Evolutionary conservation across 2,113 vertebrate genomes (phyloP).

Genomic region (Hippocampus guttulatus): DNA sequence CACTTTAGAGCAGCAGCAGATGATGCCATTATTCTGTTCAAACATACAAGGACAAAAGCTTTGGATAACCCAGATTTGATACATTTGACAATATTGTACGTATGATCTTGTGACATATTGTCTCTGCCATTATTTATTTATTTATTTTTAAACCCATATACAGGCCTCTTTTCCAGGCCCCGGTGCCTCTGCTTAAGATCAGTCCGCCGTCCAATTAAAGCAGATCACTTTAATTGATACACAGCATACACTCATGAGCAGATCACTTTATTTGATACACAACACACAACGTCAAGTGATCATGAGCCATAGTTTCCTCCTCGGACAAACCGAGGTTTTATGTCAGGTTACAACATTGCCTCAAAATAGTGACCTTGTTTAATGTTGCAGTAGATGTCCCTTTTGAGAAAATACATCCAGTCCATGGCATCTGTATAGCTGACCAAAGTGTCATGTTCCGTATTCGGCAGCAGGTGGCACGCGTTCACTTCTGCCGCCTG

Average conservation of each 20-base stretch:
- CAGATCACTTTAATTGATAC: constrained; percentile 24
- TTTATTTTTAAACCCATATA: too few species aligned
- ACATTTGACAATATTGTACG: constrained; percentile 31
- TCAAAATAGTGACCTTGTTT: too few species aligned
- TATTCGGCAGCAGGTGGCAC: too few species aligned
- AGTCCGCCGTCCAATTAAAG: constrained; percentile 11
- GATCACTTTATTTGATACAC: constrained; percentile 25
- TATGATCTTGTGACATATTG: not conserved
- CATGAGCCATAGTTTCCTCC: not conserved
- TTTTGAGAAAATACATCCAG: too few species aligned
- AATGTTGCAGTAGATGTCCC: too few species aligned
- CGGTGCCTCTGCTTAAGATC: constrained; percentile 45
- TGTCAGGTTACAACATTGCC: not conserved
- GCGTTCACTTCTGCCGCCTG: too few species aligned
- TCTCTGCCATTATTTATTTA: too few species aligned
- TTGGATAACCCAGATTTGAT: constrained; percentile 5
- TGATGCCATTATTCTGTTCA: constrained; percentile 8
- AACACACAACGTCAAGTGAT: constrained; percentile 20
- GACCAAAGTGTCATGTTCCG: too few species aligned
- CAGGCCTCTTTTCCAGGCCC: constrained; percentile 16
- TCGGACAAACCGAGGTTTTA: not conserved
- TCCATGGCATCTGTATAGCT: too few species aligned
- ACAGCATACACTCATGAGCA: constrained; percentile 23
- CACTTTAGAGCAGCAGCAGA: constrained; percentile 11
- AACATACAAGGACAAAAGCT: not conserved